phyloP scores from a whole-genome alignment of 2,113 vertebrate genomes.

The Genyomyrus donnyi region DNA sequence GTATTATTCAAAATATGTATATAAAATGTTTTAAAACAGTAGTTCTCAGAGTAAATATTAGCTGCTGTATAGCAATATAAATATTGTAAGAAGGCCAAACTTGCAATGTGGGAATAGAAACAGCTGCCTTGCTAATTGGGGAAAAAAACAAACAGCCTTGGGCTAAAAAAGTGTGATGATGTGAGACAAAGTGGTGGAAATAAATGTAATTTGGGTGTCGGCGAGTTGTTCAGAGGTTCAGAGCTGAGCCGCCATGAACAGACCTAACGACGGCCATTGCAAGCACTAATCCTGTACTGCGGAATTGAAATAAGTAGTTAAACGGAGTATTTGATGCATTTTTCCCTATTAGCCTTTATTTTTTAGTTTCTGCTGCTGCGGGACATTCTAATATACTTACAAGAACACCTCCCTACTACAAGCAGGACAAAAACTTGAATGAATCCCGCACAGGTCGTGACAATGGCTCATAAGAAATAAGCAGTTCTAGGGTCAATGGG shows the following conservation, averaged over 20 bases:
- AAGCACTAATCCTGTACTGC: too few species aligned
- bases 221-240: neutral
- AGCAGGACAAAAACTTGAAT: conserved; percentile 47
- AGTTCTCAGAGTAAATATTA: neutral
- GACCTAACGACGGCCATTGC: neutral
- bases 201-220: neutral
- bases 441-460: conserved; percentile 52
- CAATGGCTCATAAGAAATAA: conserved; percentile 38
- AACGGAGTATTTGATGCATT: conserved; percentile 54
- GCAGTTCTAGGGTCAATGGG: conserved; percentile 57
- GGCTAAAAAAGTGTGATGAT: neutral
- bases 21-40: neutral
- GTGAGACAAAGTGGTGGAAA: neutral
- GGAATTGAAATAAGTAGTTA: neutral
- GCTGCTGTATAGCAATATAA: neutral
- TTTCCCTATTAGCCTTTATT: neutral
- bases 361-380: neutral
- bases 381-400: neutral
- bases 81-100: neutral
- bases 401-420: conserved; percentile 13
- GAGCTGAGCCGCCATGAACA: neutral
- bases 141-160: neutral
- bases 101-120: neutral
- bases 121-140: neutral
- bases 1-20: neutral